Evolutionary conservation across 2,113 vertebrate genomes (phyloP), one percentile per base, ranked within the genome.

Genomic region (Larimichthys polyactis): DNA sequence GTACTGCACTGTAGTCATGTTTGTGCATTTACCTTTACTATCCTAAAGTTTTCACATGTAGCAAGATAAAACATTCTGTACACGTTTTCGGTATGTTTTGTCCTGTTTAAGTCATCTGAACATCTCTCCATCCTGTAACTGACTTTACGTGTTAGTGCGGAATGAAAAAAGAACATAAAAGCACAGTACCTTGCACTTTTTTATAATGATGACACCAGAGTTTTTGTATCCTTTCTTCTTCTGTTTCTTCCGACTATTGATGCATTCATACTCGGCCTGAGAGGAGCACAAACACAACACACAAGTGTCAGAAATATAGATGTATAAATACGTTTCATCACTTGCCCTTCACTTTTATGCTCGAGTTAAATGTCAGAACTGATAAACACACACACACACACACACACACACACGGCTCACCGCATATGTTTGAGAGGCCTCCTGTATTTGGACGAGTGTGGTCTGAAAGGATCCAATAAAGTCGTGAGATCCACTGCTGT

Each of bases 211-310:
- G 46, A 99, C 88, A 20, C 98, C 98, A 20, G 98, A 99, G 91
- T 99, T 99, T 86, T 97, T 98, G 77, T 99, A 99, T 76, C 51
- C 92, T 89, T 96, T 99, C 91, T 99, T 99, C 93, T 97, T 99
- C 88, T 97, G 96, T 65, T 96, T 97, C 94, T 99, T 99, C 88
- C 98, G 97, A 60, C 94, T 95, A 88, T 99, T 98, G 86, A 98
- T 94, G 86, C 98, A 99, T 55, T 99, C 97, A 95, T 95, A 99
- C 91, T 99, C 98, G 15, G 96, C 92, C 98, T 99, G 77, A 2
- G 78, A 27, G 60, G 80, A 91, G 24, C 36, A 32, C 20, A 78
- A 46, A 79, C 63, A 74, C 36, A 69, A 0, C 62, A 78, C 1
- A 63, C 14, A 11, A 0, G n/a, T 1, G 7, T 58, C 54, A 59